Percentiles rank a stretch among this genome's conserved stretches.
These are phyloP conservation scores for Cavia porcellus DNA, from an alignment of 2,113 vertebrate genomes.

Conservation along the genomic window DNA sequence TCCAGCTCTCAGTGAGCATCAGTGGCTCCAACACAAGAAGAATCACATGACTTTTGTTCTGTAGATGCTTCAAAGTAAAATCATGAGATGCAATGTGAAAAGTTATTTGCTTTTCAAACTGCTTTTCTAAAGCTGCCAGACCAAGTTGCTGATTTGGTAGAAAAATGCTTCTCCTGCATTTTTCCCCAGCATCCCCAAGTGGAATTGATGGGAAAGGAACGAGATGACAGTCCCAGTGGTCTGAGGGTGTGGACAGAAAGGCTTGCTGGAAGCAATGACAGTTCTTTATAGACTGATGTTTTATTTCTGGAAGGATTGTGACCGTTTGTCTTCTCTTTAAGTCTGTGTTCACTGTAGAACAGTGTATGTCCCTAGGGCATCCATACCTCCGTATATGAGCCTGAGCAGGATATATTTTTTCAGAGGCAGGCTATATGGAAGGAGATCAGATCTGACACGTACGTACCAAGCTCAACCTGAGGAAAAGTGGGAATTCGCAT, in stretches of 20 bases:
- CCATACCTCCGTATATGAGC: neutral
- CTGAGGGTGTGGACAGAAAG: neutral
- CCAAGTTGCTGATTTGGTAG: too few relatives aligned
- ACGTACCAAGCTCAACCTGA: neutral
- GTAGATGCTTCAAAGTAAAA: neutral
- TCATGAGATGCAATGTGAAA: neutral
- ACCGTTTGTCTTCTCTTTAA: neutral
- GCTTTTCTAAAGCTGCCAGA: neutral
- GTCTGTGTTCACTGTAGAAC: neutral
- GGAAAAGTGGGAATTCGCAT: neutral
- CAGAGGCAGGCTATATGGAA: neutral
- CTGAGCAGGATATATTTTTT: neutral
- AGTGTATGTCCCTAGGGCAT: neutral
- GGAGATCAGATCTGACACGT: neutral
- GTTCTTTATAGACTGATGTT: neutral
- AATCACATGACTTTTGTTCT: neutral
- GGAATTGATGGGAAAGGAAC: too few relatives aligned
- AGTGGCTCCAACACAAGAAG: neutral
- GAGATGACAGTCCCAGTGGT: neutral
- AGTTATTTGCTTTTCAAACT: neutral
- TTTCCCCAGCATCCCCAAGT: accelerated
- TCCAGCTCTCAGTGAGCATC: neutral
- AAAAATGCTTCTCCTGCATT: accelerated
- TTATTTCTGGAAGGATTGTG: neutral
- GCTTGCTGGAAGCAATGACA: neutral